A percentile compares a stretch with the other conserved stretches of the same genome.
Conservation (phyloP, 2,113 vertebrate genomes). For the Nycticorax nycticorax region DNA sequence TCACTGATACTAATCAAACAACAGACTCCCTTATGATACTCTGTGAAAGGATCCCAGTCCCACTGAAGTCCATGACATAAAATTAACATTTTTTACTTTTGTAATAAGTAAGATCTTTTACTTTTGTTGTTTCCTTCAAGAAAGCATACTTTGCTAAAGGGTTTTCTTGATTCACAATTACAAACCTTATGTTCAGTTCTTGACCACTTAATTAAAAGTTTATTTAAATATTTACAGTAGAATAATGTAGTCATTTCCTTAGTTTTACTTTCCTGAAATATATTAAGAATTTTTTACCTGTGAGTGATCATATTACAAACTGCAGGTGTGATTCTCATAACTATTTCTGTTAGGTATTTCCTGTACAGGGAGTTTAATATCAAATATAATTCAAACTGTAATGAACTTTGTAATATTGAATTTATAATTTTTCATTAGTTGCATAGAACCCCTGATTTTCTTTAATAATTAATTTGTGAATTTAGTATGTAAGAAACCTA, state of each 20-base stretch:
- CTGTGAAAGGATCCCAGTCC: not conserved
- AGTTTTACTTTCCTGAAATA: not conserved
- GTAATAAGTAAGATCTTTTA: not conserved
- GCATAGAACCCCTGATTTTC: not conserved
- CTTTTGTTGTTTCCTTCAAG: not conserved
- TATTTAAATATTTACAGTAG: not conserved
- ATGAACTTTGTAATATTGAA: slow-evolving; percentile 24
- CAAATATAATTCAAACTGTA: not conserved
- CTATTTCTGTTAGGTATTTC: not conserved
- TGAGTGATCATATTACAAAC: not conserved
- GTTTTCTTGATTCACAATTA: not conserved
- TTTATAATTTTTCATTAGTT: slow-evolving; percentile 12
- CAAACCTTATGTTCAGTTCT: not conserved
- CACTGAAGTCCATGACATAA: not conserved
- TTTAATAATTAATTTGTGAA: slow-evolving; percentile 6
- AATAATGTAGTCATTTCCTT: not conserved
- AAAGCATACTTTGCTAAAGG: not conserved
- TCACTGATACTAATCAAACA: not conserved
- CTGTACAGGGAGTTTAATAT: not conserved
- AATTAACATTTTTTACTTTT: not conserved
- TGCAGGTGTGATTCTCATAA: not conserved
- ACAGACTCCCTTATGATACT: not conserved
- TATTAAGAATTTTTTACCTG: not conserved
- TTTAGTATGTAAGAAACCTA: not conserved
- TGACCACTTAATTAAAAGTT: not conserved